These are phyloP conservation scores for Netelia melanura DNA, from an alignment of 2,888 invertebrate genomes.

Conservation along the genomic window DNA sequence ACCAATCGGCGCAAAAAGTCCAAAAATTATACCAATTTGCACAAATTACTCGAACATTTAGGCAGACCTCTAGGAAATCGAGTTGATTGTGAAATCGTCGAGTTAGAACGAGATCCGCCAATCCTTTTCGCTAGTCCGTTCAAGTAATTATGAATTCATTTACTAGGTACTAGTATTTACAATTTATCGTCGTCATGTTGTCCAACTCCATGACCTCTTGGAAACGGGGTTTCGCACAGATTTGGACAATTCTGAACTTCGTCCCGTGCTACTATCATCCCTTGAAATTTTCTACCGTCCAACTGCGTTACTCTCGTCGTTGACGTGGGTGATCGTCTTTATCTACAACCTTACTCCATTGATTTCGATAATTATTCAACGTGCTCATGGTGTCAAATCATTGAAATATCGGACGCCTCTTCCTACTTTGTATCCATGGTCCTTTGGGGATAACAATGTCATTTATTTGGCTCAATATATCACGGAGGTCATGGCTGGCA, in stretches of 20 bases:
- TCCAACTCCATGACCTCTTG: conserved; percentile 22
- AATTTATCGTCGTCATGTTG: conserved; percentile 26
- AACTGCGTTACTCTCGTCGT: conserved; percentile 14
- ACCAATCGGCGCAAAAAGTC: too few species aligned
- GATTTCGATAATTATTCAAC: conserved; percentile 34
- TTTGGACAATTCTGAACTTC: conserved; percentile 24
- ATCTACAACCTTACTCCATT: conserved; percentile 36
- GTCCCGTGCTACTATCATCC: conserved; percentile 22
- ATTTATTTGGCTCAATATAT: conserved; percentile 64
- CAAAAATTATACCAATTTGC: too few species aligned
- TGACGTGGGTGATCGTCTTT: conserved; percentile 33
- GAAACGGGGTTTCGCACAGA: conserved; percentile 3
- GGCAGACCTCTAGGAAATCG: too few species aligned
- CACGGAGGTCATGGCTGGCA: conserved; percentile 46
- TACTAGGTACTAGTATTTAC: conserved; percentile 45
- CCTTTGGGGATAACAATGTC: conserved; percentile 20
- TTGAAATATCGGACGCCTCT: conserved; percentile 59
- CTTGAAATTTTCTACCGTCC: conserved; percentile 25
- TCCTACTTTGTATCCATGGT: conserved; percentile 70
- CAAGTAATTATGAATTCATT: background rate
- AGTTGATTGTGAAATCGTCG: too few species aligned
- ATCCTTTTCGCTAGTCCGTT: background rate
- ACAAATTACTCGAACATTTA: too few species aligned
- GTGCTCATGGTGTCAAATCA: conserved; percentile 21
- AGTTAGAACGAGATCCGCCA: background rate